Evolutionary conservation across 2,113 vertebrate species (phyloP), one percentile per base, ranked within the genome.

Genomic region (Channa maculata): DNA sequence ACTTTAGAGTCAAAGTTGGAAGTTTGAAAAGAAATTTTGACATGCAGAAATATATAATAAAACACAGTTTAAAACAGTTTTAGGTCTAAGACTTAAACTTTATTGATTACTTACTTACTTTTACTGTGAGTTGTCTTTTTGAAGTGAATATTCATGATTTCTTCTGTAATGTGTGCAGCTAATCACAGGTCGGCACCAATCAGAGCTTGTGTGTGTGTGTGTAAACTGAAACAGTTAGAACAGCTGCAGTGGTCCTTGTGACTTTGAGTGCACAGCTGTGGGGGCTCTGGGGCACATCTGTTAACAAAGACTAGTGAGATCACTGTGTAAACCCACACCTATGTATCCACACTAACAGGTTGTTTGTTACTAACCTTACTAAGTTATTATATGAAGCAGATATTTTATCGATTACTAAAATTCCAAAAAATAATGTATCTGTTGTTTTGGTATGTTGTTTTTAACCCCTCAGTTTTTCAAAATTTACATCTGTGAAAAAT

Each of bases 181-280:
- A 70, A 60, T 79, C 73, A 66, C 49, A 83, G 54, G 63, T 82
- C 51, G 58, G 54, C 59, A 43, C 65, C 66, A 84, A 65, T 82
- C 58, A 71, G 39, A 24, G 55, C 2, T 15, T 46, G 11, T 75
- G 58, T 54, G 34, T 43, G 50, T 69, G 66, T 84, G 79, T 51
- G 85, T 69, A 80, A 89, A 90, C 76, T 68, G 85, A 88, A 80
- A 60, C 75, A 78, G 78, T 88, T 80, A 82, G 84, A 88, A 88
- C 91, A 93, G 93, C 91, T 94, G 92, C 82, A 70, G 76, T 11
- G 10, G 37, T 62, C 67, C 79, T 79, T 64, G 77, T 75, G 65
- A 79, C 77, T 80, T 45, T 66, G 75, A 87, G 76, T 89, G 79
- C 83, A 89, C 91, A 94, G 91, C 92, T 93, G 92, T 84, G 61